Conservation (phyloP, 30 jellyfish, hydroid and myxozoan species). For the Hydractinia echinata region DNA sequence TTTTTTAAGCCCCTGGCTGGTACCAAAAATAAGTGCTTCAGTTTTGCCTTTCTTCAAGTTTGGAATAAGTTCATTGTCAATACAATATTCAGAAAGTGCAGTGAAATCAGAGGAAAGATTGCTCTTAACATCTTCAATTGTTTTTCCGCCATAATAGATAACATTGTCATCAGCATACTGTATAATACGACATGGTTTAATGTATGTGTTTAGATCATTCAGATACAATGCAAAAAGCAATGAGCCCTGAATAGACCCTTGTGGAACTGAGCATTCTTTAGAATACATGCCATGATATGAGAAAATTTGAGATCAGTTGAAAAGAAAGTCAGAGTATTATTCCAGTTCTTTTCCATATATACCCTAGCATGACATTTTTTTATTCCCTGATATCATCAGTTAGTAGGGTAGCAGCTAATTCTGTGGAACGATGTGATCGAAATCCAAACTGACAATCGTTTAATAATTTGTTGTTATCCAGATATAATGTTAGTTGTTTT, state of each 20-base stretch:
- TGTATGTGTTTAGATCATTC: conserved; percentile 24
- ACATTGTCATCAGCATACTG: conserved; percentile 2
- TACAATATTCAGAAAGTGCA: too few species aligned
- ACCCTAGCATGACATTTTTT: background rate
- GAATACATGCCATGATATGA: conserved; percentile 12
- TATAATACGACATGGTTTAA: conserved; percentile 6
- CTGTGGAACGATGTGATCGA: background rate
- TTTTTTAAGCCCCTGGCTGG: too few species aligned
- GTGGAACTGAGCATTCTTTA: conserved; percentile 9
- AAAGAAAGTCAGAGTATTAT: background rate
- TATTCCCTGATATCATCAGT: background rate
- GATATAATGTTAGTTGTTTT: too few species aligned
- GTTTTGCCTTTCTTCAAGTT: too few species aligned
- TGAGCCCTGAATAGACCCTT: conserved; percentile 44
- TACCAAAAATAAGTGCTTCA: too few species aligned
- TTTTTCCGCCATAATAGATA: background rate
- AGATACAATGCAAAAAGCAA: conserved; percentile 39
- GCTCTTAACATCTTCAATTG: background rate
- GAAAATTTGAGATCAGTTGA: background rate
- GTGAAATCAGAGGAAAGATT: background rate
- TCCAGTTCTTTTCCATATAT: background rate
- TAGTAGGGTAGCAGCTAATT: conserved; percentile 3
- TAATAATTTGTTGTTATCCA: too few species aligned
- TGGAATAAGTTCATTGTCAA: too few species aligned
- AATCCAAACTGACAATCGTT: background rate